These are phyloP conservation scores for Ploceus nigricollis DNA, from an alignment of 2,113 vertebrate species.

Conservation along the genomic window DNA sequence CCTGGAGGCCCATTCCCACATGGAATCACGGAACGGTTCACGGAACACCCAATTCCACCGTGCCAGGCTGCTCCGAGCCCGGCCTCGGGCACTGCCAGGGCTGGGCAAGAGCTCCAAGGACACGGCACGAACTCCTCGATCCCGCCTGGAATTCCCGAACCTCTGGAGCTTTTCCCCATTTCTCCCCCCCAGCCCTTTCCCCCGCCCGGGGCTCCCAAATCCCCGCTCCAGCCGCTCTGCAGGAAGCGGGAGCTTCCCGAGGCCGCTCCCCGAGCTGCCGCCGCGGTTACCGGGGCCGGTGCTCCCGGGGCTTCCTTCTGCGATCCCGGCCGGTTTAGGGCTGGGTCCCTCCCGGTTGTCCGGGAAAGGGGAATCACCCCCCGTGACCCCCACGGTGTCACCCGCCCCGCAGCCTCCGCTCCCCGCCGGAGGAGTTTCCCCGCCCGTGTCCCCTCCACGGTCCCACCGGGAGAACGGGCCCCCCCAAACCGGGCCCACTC, in stretches of 20 bases:
- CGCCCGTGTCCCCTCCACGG: background rate
- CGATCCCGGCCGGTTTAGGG: rapidly evolving
- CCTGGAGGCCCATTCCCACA: rapidly evolving
- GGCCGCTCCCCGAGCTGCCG: background rate
- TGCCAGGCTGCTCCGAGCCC: background rate
- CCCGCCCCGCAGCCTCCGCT: background rate
- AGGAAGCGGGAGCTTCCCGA: background rate
- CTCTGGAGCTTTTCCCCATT: background rate
- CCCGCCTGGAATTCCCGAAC: rapidly evolving
- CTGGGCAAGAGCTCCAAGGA: background rate
- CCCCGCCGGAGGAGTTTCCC: background rate
- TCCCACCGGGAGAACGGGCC: background rate
- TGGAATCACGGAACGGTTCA: rapidly evolving
- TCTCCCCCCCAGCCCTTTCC: no score
- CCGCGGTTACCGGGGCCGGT: background rate
- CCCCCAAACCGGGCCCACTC: no score
- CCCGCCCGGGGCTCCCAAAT: background rate
- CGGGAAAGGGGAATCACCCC: rapidly evolving
- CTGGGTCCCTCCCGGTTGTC: rapidly evolving
- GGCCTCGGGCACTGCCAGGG: background rate
- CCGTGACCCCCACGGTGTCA: background rate
- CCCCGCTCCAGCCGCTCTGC: background rate
- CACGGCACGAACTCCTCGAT: rapidly evolving
- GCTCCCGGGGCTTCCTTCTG: background rate
- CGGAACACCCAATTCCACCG: rapidly evolving